A percentile compares a stretch with the other conserved stretches of the same genome.
phyloP scores from a whole-genome alignment of 2,797 vertebrate genomes.

The Alectoris magna region DNA sequence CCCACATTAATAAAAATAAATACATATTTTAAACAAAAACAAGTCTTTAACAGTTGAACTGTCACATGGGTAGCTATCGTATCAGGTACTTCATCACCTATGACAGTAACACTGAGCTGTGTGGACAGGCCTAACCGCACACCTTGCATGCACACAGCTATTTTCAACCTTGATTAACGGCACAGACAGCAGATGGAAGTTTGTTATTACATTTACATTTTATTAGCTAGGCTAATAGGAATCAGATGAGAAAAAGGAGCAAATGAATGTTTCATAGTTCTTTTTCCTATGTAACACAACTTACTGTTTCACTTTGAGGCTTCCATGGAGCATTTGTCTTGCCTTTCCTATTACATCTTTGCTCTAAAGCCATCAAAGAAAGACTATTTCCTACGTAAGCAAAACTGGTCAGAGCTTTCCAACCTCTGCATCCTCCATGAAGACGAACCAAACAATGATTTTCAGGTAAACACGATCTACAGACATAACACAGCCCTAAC shows the following conservation, averaged over 20 bases:
- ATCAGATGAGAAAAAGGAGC: background rate
- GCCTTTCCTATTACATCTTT: background rate
- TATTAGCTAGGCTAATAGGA: background rate
- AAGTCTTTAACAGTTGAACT: background rate
- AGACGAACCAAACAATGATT: rapidly evolving
- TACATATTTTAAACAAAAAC: rapidly evolving
- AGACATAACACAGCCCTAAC: background rate
- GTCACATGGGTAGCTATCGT: background rate
- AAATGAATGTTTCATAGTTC: rapidly evolving
- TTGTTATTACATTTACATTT: background rate
- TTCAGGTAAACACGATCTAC: background rate
- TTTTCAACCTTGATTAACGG: background rate
- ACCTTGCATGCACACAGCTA: background rate
- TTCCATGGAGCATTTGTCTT: background rate
- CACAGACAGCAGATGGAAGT: background rate
- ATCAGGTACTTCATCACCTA: background rate
- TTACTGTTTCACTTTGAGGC: background rate
- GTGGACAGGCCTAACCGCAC: background rate
- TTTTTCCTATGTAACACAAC: background rate
- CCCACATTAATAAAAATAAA: background rate
- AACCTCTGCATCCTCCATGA: background rate
- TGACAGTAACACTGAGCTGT: rapidly evolving
- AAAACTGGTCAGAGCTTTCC: background rate
- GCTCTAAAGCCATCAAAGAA: background rate
- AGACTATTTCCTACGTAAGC: background rate